phyloP scores from a whole-genome alignment of 2,888 invertebrate genomes.

The Polymixis flavicincta region DNA sequence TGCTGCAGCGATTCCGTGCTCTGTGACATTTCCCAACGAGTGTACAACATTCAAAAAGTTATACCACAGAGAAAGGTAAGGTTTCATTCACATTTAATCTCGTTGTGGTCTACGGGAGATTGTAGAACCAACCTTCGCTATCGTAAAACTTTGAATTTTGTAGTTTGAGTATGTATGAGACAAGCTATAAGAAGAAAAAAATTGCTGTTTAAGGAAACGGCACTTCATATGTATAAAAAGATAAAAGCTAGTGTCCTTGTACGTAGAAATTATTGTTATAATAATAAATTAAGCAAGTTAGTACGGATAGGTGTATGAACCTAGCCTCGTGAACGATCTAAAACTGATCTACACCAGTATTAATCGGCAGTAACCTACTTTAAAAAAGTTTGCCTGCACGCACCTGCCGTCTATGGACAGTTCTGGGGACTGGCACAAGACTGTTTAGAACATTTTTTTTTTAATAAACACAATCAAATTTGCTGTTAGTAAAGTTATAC shows the following conservation, averaged over 20 bases:
- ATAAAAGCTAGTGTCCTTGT: background rate
- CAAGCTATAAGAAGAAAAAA: background rate
- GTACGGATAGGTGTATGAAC: background rate
- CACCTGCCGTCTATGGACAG: no score
- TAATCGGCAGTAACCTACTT: no score
- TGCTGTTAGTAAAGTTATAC: no score
- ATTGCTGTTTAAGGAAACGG: background rate
- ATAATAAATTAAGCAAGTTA: background rate
- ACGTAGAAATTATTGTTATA: background rate
- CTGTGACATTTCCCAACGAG: background rate
- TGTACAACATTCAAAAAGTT: slow-evolving; percentile 35
- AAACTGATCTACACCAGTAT: no score
- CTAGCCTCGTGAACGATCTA: no score
- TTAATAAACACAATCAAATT: no score
- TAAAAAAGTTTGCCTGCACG: no score
- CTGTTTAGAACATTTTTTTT: no score
- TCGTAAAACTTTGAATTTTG: slow-evolving; percentile 1
- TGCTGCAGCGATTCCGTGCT: background rate
- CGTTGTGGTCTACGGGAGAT: slow-evolving; percentile 20
- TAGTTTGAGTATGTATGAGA: slow-evolving; percentile 11
- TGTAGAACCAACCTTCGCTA: slow-evolving; percentile 14
- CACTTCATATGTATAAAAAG: background rate
- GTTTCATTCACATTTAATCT: slow-evolving; percentile 47
- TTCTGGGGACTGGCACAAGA: no score
- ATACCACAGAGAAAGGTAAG: slow-evolving; percentile 16